A percentile compares a stretch with the other conserved stretches of the same genome.
These are phyloP conservation scores for Dioctria linearis DNA, from an alignment of 2,888 invertebrate species.

Conservation along the genomic window DNA sequence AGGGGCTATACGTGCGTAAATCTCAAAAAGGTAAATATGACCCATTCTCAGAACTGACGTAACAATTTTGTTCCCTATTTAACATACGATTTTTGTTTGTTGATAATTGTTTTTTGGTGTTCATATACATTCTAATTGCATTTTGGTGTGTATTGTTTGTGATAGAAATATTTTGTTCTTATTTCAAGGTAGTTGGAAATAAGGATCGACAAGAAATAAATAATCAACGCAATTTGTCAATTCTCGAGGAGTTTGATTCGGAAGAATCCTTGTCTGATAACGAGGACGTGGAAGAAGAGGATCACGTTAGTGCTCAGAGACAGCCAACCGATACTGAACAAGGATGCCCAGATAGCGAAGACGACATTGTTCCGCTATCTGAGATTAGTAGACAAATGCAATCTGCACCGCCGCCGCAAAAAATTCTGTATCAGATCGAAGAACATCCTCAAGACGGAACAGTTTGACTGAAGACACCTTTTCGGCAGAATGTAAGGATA, in stretches of 20 bases:
- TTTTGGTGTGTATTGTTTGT: too few species aligned
- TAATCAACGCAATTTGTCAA: background rate
- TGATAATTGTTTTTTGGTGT: too few species aligned
- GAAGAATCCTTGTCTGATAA: background rate
- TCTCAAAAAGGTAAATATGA: background rate
- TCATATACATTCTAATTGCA: too few species aligned
- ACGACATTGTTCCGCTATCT: background rate
- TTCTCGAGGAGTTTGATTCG: background rate
- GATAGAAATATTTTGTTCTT: too few species aligned
- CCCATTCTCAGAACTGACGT: background rate
- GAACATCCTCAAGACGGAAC: slow-evolving; percentile 2
- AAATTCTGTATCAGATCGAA: background rate
- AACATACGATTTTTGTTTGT: too few species aligned
- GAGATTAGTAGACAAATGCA: background rate
- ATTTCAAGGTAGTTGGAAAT: too few species aligned
- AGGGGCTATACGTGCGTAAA: background rate
- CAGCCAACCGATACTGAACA: too few species aligned
- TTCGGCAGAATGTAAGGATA: slow-evolving; percentile 30
- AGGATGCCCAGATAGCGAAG: background rate
- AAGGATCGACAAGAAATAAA: background rate
- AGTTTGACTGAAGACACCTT: slow-evolving; percentile 9
- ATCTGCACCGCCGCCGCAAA: background rate
- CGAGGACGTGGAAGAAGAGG: background rate
- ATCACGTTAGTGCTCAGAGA: background rate
- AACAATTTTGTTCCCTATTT: background rate